Conservation (phyloP, 2,888 invertebrate genomes). For the Anarsia innoxiella region DNA sequence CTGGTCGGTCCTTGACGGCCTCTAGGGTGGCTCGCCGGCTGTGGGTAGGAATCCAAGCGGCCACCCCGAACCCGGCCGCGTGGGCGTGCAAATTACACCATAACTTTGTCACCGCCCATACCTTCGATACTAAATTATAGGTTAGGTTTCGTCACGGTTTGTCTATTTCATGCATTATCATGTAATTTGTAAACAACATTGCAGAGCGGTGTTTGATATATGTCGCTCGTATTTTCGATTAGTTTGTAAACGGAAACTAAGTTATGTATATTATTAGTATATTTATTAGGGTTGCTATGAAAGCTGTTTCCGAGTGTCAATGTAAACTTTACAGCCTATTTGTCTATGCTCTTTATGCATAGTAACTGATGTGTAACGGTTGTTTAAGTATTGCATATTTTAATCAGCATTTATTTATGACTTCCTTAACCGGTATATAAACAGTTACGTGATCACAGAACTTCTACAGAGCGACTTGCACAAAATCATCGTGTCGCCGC, state of each 20-base stretch:
- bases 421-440: constrained; percentile 44
- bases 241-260: neutral
- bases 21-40: constrained; percentile 14
- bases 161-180: constrained; percentile 4
- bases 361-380: neutral
- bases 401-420: too few relatives aligned
- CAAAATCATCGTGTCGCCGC: constrained; percentile 99
- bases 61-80: constrained; percentile 9
- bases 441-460: constrained; percentile 99
- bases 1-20: constrained; percentile 19
- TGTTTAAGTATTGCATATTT: constrained; percentile 16
- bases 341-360: neutral
- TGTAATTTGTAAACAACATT: constrained; percentile 6
- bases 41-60: too few relatives aligned
- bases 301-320: too few relatives aligned
- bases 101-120: constrained; percentile 28
- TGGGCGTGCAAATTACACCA: constrained; percentile 29
- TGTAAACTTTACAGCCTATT: too few relatives aligned
- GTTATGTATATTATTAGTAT: too few relatives aligned
- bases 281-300: constrained; percentile 4
- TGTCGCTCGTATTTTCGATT: constrained; percentile 2
- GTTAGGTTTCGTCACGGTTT: constrained; percentile 3
- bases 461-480: constrained; percentile 99
- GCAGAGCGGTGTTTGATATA: constrained; percentile 3
- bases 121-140: constrained; percentile 22